Base-by-base conservation (phyloP, 2,888 invertebrate species). In the Hermaeophaga mercurialis region DNA sequence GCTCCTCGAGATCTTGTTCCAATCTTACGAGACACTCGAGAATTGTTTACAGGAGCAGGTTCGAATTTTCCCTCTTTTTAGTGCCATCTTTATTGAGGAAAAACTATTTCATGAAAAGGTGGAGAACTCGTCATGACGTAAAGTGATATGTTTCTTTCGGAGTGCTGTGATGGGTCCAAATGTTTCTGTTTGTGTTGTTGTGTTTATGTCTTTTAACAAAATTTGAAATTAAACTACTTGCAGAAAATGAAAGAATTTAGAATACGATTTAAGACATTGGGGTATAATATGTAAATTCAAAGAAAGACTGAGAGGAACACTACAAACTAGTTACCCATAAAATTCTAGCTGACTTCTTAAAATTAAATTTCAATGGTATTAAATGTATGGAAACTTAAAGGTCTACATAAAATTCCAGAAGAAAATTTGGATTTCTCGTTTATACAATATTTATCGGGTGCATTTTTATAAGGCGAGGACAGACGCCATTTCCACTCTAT, bases 381-480 rank as follows among this genome's bases (percentile, higher is more conserved):
- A 11, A 33, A 14, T 33, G 11, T 14, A 5, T 12, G 11, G 12
- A 33, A 73, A 72, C 74, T 75, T 74, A 75, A 19, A 75, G 75
- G 70, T 72, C 74, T 72, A 74, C 70, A 68, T 70, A 72, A 67
- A 72, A 36, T 55, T 52, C 44, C 34, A 18, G 12, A 48, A 43
- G 52, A 46, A 45, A 74, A 74, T 75, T 72, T 74, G 72, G 74
- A 73, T 73, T 73, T 74, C 72, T 68, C 63, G 68, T 58, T 56
- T 63, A 59, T 59, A 58, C 56, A 56, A 61, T 65, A 75, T 75
- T 73, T 75, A 73, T 73, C 68, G 71, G 33, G 65, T 65, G 70
- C 70, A 73, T 71, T 74, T 73, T 69, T 70, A 71, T 71, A 69
- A 70, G 62, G 71, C 71, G 72, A 66, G 67, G 68, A 72, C 72